Evolutionary conservation across 92 coral and sea anemone genomes (phyloP).

Genomic region (Epizoanthus stellaris): DNA sequence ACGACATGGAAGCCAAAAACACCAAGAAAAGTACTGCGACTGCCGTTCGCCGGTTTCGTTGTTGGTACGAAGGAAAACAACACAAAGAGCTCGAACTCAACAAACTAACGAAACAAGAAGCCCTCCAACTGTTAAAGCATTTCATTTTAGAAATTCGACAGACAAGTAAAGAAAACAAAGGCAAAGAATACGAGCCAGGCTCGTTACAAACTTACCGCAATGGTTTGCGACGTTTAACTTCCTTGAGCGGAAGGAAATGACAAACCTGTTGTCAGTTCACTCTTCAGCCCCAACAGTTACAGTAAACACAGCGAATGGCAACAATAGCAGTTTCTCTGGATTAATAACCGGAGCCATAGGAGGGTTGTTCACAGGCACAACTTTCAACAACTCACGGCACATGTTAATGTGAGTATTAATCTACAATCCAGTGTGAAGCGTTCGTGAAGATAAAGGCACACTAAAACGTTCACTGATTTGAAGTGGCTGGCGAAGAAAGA

Average conservation of each 20-base stretch:
- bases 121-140: constrained; percentile 59
- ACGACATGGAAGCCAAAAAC: constrained; percentile 54
- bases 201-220: constrained; percentile 15
- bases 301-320: constrained; percentile 20
- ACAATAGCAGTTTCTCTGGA: constrained; percentile 31
- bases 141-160: constrained; percentile 64
- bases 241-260: constrained; percentile 16
- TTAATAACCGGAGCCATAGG: constrained; percentile 38
- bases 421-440: constrained; percentile 45
- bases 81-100: constrained; percentile 45
- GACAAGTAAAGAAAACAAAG: constrained; percentile 59
- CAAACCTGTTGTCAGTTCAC: constrained; percentile 14
- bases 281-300: constrained; percentile 24
- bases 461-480: constrained; percentile 12
- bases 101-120: constrained; percentile 51
- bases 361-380: constrained; percentile 63
- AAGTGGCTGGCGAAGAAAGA: constrained; percentile 17
- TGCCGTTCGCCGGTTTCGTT: constrained; percentile 57
- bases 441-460: constrained; percentile 12
- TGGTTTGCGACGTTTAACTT: constrained; percentile 11
- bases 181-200: no score
- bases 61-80: constrained; percentile 50
- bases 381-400: constrained; percentile 53
- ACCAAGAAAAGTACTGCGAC: constrained; percentile 64
- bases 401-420: no score